Conservation (phyloP, 2,888 invertebrate genomes). For the Pseudeuparius sepicola region DNA sequence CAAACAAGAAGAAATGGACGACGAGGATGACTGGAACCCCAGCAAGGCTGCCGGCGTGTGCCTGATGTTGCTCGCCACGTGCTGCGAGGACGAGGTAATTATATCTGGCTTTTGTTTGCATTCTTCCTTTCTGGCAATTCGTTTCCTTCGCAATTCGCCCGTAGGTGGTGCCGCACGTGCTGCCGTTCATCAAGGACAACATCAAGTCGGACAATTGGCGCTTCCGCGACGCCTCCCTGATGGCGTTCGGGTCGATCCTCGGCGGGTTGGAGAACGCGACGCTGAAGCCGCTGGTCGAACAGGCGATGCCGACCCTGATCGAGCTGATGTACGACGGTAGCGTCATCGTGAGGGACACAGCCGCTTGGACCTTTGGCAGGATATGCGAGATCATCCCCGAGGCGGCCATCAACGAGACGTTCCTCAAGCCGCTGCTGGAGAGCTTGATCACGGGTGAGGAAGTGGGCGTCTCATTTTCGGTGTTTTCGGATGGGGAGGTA, state of each 20-base stretch:
- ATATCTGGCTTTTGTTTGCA: too few species aligned
- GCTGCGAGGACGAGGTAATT: constrained; percentile 95
- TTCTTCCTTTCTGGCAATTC: too few species aligned
- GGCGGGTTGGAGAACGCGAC: constrained; percentile 84
- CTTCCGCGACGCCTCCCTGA: constrained; percentile 81
- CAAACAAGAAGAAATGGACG: constrained; percentile 94
- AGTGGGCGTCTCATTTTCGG: too few species aligned
- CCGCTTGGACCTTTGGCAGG: constrained; percentile 91
- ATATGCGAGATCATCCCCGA: constrained; percentile 97
- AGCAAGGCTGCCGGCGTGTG: constrained; percentile 99
- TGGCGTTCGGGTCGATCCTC: constrained; percentile 83
- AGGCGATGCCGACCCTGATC: constrained; percentile 94
- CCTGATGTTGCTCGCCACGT: constrained; percentile 92
- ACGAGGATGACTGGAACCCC: constrained; percentile 99
- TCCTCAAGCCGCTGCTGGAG: constrained; percentile 71
- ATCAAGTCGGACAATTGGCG: constrained; percentile 91
- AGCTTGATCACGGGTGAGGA: constrained; percentile 69
- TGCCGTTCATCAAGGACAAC: constrained; percentile 93
- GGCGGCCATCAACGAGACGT: constrained; percentile 81
- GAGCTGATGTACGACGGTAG: constrained; percentile 88
- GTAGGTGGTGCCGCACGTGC: constrained; percentile 81
- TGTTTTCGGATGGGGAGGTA: too few species aligned
- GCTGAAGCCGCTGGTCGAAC: constrained; percentile 87
- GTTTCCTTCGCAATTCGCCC: too few species aligned
- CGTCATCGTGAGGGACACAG: constrained; percentile 93